These are phyloP conservation scores for Vollenhovia emeryi DNA, from an alignment of 1,140 invertebrate species.

Conservation along the genomic window DNA sequence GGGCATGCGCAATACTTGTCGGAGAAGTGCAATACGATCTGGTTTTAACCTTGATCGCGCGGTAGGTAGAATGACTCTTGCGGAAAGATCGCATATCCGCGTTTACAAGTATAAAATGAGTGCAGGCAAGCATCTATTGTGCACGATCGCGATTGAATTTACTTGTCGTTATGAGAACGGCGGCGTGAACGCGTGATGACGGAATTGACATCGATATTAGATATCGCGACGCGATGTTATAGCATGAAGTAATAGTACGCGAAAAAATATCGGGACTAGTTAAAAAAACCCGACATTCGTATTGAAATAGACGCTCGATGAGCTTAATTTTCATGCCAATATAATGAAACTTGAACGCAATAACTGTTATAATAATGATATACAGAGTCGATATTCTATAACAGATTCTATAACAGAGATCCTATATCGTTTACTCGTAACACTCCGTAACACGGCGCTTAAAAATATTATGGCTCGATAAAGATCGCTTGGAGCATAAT, in stretches of 20 bases:
- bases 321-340: slow-evolving; percentile 11
- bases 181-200: background rate
- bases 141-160: slow-evolving; percentile 5
- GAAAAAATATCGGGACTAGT: background rate
- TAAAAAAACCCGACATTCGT: background rate
- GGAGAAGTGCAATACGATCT: slow-evolving; percentile 59
- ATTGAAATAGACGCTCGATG: background rate
- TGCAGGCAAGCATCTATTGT: slow-evolving; percentile 17
- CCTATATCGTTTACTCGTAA: slow-evolving; percentile 1
- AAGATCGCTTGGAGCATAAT: slow-evolving; percentile 36
- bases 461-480: slow-evolving; percentile 35
- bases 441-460: background rate
- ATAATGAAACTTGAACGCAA: background rate
- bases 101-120: slow-evolving; percentile 7
- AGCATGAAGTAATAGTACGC: background rate
- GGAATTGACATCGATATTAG: background rate
- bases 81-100: slow-evolving; percentile 20
- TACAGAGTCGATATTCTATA: background rate
- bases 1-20: slow-evolving; percentile 56
- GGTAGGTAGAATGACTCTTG: slow-evolving; percentile 45
- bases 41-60: slow-evolving; percentile 44
- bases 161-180: background rate
- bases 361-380: background rate
- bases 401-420: no score
- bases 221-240: background rate